Evolutionary conservation across 2,888 invertebrate species (phyloP).

Genomic region (Drymonia ruficornis): DNA sequence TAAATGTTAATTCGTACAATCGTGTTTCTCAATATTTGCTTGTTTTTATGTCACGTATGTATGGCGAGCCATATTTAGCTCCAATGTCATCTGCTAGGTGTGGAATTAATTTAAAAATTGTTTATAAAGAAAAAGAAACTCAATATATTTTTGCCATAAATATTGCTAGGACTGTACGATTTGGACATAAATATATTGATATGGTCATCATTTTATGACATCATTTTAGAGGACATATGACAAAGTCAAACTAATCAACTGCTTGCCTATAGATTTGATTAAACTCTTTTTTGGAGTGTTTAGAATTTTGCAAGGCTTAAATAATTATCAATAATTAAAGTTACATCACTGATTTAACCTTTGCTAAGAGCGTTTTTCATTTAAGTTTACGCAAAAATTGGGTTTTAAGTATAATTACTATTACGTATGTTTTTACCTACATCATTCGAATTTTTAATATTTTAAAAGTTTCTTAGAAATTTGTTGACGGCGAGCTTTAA

Average conservation of each 20-base stretch:
- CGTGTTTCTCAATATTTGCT: background rate
- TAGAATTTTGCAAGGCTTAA: no score
- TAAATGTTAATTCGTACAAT: background rate
- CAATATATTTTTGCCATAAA: background rate
- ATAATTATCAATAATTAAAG: no score
- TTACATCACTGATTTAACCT: background rate
- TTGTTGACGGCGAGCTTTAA: no score
- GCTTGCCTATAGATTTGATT: no score
- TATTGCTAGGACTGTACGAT: no score
- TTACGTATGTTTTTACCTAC: no score
- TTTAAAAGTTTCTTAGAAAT: no score
- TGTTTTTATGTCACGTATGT: background rate
- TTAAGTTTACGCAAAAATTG: background rate
- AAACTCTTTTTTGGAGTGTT: background rate
- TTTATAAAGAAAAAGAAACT: background rate
- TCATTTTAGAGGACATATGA: background rate
- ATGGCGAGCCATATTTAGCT: background rate
- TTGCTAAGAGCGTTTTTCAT: background rate
- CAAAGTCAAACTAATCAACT: slow-evolving; percentile 1
- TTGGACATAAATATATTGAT: background rate
- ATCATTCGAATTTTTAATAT: no score
- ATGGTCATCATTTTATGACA: background rate
- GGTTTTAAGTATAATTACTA: background rate
- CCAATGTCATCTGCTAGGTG: background rate
- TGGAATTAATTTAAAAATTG: background rate